Conservation (phyloP, 1,140 invertebrate species). For the Chymomyza costata region DNA sequence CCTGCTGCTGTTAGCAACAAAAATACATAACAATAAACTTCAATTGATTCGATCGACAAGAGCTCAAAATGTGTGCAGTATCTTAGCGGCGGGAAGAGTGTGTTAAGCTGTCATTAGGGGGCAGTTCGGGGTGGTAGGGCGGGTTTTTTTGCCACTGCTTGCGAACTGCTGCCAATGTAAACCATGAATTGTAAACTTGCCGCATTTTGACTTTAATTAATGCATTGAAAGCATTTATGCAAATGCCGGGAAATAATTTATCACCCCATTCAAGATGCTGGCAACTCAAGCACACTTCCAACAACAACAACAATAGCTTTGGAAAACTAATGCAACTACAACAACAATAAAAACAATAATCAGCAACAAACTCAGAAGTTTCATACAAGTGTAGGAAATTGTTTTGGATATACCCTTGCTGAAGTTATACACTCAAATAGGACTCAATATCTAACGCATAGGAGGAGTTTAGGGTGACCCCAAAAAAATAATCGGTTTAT, state of each 20-base stretch:
- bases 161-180: not conserved
- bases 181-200: constrained; percentile 32
- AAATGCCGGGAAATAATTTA: constrained; percentile 75
- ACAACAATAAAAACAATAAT: constrained; percentile 10
- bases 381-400: constrained; percentile 54
- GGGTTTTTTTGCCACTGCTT: not conserved
- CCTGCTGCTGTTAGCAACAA: constrained; percentile 11
- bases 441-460: too few relatives aligned
- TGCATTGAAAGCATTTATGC: constrained; percentile 74
- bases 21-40: constrained; percentile 59
- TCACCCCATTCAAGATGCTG: constrained; percentile 68
- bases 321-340: constrained; percentile 19
- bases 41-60: constrained; percentile 68
- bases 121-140: not conserved
- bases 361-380: constrained; percentile 49
- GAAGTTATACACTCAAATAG: too few relatives aligned
- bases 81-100: constrained; percentile 1
- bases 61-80: constrained; percentile 26
- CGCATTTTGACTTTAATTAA: constrained; percentile 71
- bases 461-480: too few relatives aligned
- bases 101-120: not conserved
- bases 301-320: constrained; percentile 7
- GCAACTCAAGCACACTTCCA: too few relatives aligned
- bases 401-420: too few relatives aligned
- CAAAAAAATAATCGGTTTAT: too few relatives aligned